Conservation (phyloP, 2,797 vertebrate species). For the Choloepus didactylus region DNA sequence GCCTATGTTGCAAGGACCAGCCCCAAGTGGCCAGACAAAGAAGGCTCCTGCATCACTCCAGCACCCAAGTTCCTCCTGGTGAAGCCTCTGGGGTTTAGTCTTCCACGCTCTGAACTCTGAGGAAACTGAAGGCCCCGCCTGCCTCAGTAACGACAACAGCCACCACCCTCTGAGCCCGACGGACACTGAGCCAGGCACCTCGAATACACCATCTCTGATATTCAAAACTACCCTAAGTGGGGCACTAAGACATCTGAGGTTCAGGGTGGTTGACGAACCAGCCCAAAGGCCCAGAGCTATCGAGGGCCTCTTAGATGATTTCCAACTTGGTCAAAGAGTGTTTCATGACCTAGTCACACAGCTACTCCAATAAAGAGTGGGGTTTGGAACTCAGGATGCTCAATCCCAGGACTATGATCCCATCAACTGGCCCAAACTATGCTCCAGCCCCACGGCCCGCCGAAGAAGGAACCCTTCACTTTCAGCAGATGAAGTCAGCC, state of each 20-base stretch:
- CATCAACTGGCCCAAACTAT: not conserved
- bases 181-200: not conserved
- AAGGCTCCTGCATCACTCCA: not conserved
- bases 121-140: not conserved
- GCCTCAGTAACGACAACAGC: not conserved
- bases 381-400: not conserved
- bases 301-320: not conserved
- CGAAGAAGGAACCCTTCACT: not conserved
- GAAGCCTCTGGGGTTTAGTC: not conserved
- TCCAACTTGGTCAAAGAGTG: not conserved
- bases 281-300: not conserved
- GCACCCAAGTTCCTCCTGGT: not conserved
- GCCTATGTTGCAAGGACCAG: not conserved
- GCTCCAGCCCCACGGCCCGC: not conserved
- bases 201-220: not conserved
- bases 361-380: not conserved
- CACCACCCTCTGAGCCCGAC: not conserved
- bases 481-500: not conserved
- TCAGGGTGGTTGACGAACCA: not conserved
- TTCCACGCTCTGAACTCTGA: not conserved
- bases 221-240: not conserved
- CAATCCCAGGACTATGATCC: not conserved
- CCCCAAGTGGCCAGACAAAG: not conserved
- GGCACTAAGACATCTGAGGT: not conserved
- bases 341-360: not conserved